phyloP scores from a whole-genome alignment of 2,113 vertebrate species.

The Anolis sagrei region DNA sequence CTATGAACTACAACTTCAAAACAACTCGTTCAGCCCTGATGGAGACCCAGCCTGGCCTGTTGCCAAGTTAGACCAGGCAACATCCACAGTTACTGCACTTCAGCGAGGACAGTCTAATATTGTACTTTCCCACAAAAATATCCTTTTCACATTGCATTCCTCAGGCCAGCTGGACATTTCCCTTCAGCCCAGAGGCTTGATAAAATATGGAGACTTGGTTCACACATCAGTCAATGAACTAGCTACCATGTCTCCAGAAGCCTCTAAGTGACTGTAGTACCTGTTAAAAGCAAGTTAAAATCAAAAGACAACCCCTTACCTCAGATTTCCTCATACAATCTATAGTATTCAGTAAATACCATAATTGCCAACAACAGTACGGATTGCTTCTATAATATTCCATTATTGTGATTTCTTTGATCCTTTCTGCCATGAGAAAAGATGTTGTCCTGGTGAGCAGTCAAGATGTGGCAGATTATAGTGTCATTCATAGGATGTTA shows the following conservation, averaged over 20 bases:
- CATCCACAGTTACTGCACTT: slow-evolving; percentile 72
- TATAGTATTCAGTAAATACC: not conserved
- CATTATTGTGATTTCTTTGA: not conserved
- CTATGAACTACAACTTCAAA: slow-evolving; percentile 92
- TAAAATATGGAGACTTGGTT: slow-evolving; percentile 21
- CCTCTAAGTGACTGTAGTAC: not conserved
- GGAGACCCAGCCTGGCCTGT: slow-evolving; percentile 75
- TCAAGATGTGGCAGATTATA: not conserved
- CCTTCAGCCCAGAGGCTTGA: not conserved
- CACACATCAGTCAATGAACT: not conserved
- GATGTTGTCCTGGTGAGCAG: not conserved
- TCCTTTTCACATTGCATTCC: slow-evolving; percentile 61
- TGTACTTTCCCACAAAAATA: slow-evolving; percentile 79
- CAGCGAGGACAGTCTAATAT: slow-evolving; percentile 79
- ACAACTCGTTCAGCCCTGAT: slow-evolving; percentile 70
- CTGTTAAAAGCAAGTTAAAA: not conserved
- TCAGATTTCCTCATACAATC: no score
- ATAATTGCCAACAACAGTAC: not conserved
- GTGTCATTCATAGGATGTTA: not conserved
- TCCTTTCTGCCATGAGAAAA: not conserved
- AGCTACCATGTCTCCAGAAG: not conserved
- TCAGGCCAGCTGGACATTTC: fast-evolving
- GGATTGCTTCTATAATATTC: not conserved
- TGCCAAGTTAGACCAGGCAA: slow-evolving; percentile 82
- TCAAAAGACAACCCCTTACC: not conserved